Evolutionary conservation across 2,113 vertebrate genomes (phyloP), one percentile per base, ranked within the genome.

Genomic region (Campylorhamphus procurvoides): DNA sequence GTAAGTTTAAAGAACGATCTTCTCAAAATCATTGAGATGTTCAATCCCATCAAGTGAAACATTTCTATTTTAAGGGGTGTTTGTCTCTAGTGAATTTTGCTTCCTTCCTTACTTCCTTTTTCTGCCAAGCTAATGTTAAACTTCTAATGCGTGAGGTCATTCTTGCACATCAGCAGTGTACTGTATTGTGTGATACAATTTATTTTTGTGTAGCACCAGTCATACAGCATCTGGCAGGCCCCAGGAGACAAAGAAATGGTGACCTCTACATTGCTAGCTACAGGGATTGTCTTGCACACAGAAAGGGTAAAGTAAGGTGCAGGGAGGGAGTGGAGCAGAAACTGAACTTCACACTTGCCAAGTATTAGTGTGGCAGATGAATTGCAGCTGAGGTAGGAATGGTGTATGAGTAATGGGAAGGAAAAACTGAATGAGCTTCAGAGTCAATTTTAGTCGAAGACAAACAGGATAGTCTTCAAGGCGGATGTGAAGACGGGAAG

Each of bases 101-200:
- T 94, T 95, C 93, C 93, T 96, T 95, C 83, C 96, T 96, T 84
- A 49, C 68, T 96, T 94, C 82, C 60, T 95, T 92, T 95, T 92
- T 95, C 86, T 95, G 85, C 87, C 92, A 90, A 94, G 60, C 69
- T 89, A 87, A 76, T 93, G 77, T 94, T 77, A 63, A 92, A 92
- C 94, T 93, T 90, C 16, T 66, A 62, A 62, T 4, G 16, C 52
- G 29, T 94, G 93, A 95, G 60, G 73, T 50, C 83, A 82, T 89
- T 95, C 68, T 81, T 91, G 40, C 75, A 68, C 67, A 58, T 71
- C 90, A 86, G 11, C 69, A 53, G 63, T 5, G 7, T 46, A 10
- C 81, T 89, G 64, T 44, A 7, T 85, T 73, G 63, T 83, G 84
- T 0, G 10, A 59, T 50, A 44, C 53, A 59, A 22, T 71, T 90